These are phyloP conservation scores for Geococcyx californianus DNA, from an alignment of 2,113 vertebrate species.

Conservation along the genomic window DNA sequence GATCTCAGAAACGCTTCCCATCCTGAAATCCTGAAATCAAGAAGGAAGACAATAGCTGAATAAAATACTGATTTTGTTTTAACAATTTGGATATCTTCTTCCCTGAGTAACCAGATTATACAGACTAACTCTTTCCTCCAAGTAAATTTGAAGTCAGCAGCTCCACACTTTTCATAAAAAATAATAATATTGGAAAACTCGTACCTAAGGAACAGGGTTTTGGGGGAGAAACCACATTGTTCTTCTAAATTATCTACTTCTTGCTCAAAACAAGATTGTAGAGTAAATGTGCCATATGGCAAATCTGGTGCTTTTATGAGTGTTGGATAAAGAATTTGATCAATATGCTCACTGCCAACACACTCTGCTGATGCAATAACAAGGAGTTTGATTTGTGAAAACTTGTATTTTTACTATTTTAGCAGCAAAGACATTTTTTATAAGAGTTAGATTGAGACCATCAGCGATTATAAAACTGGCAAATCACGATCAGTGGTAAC, in stretches of 20 bases:
- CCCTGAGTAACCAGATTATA: not conserved
- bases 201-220: not conserved
- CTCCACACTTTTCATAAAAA: not conserved
- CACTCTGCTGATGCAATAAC: not conserved
- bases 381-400: not conserved
- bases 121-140: not conserved
- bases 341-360: not conserved
- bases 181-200: not conserved
- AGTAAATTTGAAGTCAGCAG: not conserved
- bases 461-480: not conserved
- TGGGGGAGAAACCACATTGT: not conserved
- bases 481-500: not conserved
- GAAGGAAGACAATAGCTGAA: not conserved
- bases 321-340: not conserved
- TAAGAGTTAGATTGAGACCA: not conserved
- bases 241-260: not conserved
- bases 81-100: not conserved
- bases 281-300: not conserved
- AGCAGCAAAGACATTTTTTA: not conserved
- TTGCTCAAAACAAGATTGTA: not conserved
- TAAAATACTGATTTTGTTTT: not conserved
- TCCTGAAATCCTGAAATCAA: not conserved
- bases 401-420: not conserved
- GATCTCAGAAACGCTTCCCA: not conserved
- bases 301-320: not conserved